phyloP scores from a whole-genome alignment of 2,888 invertebrate genomes.

The Asteroscopus sphinx region DNA sequence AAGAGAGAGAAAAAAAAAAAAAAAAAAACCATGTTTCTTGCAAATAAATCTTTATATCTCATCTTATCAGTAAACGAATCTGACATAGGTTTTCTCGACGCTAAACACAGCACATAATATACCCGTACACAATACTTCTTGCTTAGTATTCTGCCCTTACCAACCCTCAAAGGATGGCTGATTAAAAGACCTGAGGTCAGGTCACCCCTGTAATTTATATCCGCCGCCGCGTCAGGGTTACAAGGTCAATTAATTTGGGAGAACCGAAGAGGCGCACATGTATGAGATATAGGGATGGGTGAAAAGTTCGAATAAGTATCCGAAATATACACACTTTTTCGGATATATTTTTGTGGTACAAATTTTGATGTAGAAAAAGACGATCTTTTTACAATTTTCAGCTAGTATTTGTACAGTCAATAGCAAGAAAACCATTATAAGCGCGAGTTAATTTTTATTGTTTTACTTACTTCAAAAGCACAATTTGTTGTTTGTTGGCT shows the following conservation, averaged over 20 bases:
- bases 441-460: too few relatives aligned
- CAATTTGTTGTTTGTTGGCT: too few relatives aligned
- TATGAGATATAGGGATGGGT: slow-evolving; percentile 8
- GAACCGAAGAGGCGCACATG: slow-evolving; percentile 11
- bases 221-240: slow-evolving; percentile 42
- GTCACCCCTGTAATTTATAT: slow-evolving; percentile 39
- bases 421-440: too few relatives aligned
- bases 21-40: too few relatives aligned
- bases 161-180: slow-evolving; percentile 28
- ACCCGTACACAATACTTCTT: background rate
- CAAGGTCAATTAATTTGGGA: slow-evolving; percentile 53
- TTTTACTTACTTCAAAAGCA: too few relatives aligned
- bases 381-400: too few relatives aligned
- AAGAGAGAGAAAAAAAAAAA: too few relatives aligned
- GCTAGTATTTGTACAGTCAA: too few relatives aligned
- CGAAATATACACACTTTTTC: slow-evolving; percentile 2
- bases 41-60: too few relatives aligned
- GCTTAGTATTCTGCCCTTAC: slow-evolving; percentile 32
- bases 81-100: background rate
- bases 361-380: too few relatives aligned
- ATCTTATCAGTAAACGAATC: too few relatives aligned
- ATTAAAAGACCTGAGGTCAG: slow-evolving; percentile 51
- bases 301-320: background rate
- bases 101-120: background rate
- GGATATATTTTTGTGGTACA: background rate